Evolutionary conservation across 2,888 invertebrate species (phyloP).

Genomic region (Erannis defoliaria): DNA sequence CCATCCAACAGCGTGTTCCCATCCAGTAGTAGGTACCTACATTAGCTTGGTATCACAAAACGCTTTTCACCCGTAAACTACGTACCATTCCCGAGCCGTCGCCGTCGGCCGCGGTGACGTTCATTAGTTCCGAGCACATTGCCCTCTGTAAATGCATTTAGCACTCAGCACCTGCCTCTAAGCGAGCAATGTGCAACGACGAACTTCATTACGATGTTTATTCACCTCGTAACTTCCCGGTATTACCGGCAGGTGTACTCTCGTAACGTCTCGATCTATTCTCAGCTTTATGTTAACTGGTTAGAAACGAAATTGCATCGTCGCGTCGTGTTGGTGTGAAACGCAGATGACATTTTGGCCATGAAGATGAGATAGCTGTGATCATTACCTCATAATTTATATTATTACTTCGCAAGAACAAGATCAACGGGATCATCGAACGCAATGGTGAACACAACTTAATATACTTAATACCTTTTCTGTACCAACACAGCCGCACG

Average conservation of each 20-base stretch:
- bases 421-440: no score
- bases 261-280: constrained; percentile 19
- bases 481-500: no score
- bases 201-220: constrained; percentile 37
- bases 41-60: background rate
- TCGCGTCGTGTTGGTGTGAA: no score
- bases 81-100: background rate
- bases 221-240: constrained; percentile 35
- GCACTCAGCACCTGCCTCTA: constrained; percentile 17
- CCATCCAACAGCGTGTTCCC: background rate
- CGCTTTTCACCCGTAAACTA: constrained; percentile 2
- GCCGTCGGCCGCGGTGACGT: constrained; percentile 13
- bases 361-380: constrained; percentile 35
- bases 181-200: constrained; percentile 38
- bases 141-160: constrained; percentile 38
- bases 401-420: no score
- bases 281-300: constrained; percentile 22
- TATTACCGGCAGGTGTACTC: constrained; percentile 33
- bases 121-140: constrained; percentile 24
- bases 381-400: no score
- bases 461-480: no score
- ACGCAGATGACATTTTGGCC: constrained; percentile 20
- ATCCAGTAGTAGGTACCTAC: background rate
- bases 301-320: constrained; percentile 32
- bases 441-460: no score